These are phyloP conservation scores for Synanceia verrucosa DNA, from an alignment of 2,797 vertebrate genomes.

Conservation along the genomic window DNA sequence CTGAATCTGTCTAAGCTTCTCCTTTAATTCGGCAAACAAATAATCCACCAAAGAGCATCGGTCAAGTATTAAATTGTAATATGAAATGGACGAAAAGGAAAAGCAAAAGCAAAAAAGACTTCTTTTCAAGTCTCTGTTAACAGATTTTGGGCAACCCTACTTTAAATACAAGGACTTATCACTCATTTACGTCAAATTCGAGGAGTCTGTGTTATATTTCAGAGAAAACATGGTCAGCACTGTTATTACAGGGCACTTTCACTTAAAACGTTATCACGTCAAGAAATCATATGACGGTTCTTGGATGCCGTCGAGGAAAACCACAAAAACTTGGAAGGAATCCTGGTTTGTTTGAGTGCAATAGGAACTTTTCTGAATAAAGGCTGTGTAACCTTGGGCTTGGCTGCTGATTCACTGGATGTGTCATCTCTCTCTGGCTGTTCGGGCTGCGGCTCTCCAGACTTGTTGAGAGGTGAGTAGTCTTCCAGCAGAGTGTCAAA, in stretches of 20 bases:
- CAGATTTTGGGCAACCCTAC: too few species aligned
- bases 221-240: neutral
- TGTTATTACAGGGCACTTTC: neutral
- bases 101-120: neutral
- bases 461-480: constrained; percentile 92
- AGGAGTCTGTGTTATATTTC: neutral
- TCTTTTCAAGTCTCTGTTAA: too few species aligned
- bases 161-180: neutral
- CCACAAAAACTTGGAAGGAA: neutral
- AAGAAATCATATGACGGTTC: too few species aligned
- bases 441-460: constrained; percentile 81
- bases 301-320: neutral
- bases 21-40: too few species aligned
- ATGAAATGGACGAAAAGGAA: too few species aligned
- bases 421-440: constrained; percentile 73
- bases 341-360: neutral
- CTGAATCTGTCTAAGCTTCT: too few species aligned
- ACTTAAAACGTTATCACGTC: neutral
- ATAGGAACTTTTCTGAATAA: neutral
- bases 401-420: constrained; percentile 84
- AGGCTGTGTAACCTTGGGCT: constrained; percentile 86
- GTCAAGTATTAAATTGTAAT: too few species aligned
- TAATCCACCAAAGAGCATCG: too few species aligned
- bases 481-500: constrained; percentile 98
- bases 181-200: neutral